A percentile compares a stretch with the other conserved stretches of the same genome.
phyloP scores from a whole-genome alignment of 2,113 vertebrate species.

The Petaurus breviceps region DNA sequence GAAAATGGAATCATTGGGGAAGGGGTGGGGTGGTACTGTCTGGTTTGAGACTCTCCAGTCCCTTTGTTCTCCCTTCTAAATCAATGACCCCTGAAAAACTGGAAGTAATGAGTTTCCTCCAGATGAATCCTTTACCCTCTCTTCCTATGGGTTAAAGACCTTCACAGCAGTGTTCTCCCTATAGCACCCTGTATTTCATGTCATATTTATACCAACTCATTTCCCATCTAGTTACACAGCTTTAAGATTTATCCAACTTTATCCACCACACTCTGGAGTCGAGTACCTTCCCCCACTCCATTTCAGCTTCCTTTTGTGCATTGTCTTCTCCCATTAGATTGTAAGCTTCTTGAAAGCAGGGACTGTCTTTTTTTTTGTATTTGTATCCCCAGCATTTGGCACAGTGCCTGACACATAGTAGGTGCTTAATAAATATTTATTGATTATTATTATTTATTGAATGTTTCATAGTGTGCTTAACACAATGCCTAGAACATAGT shows the following conservation, averaged over 20 bases:
- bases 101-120: background rate
- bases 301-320: background rate
- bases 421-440: no score
- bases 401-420: no score
- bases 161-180: no score
- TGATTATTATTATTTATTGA: no score
- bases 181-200: no score
- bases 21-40: no score
- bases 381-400: background rate
- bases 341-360: background rate
- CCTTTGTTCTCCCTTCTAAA: background rate
- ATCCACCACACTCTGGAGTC: background rate
- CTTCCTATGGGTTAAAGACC: background rate
- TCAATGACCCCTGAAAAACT: background rate
- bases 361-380: background rate
- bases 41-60: accelerated
- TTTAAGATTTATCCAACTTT: background rate
- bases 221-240: background rate
- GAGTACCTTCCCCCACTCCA: background rate
- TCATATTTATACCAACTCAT: background rate
- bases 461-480: no score
- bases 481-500: no score
- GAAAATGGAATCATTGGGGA: background rate
- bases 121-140: background rate
- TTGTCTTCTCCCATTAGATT: background rate